Conservation (phyloP, 2,888 invertebrate species). For the Sminthurides aquaticus region DNA sequence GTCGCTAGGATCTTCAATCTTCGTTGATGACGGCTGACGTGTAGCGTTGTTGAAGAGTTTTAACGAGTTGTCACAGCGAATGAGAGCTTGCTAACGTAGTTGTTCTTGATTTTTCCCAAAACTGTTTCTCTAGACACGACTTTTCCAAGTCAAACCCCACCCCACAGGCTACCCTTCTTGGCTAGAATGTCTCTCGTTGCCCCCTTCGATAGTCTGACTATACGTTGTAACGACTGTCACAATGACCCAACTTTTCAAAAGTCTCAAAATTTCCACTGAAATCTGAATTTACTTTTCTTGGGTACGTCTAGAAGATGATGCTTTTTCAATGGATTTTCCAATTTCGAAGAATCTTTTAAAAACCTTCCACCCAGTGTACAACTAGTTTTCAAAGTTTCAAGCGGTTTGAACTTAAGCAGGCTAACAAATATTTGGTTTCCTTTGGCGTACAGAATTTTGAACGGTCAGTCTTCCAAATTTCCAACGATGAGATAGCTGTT, state of each 20-base stretch:
- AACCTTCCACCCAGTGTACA: not conserved
- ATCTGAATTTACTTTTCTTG: not conserved
- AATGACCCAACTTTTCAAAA: not conserved
- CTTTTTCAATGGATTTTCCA: not conserved
- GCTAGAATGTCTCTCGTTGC: not conserved
- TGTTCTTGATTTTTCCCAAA: too few species aligned
- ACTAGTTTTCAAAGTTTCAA: not conserved
- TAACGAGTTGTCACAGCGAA: too few species aligned
- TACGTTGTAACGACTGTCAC: not conserved
- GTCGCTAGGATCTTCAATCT: too few species aligned
- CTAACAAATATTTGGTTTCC: not conserved
- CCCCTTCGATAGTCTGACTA: not conserved
- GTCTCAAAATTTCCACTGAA: constrained; percentile 4
- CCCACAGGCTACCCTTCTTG: too few species aligned
- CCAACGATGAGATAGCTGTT: too few species aligned
- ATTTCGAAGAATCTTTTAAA: not conserved
- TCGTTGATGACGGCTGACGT: too few species aligned
- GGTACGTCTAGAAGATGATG: too few species aligned
- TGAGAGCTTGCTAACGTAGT: too few species aligned
- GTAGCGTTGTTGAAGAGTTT: too few species aligned
- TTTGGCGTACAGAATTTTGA: not conserved
- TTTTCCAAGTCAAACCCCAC: too few species aligned
- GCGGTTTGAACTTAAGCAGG: not conserved
- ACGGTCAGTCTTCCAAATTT: too few species aligned
- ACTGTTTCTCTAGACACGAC: too few species aligned